Conservation (phyloP, 2,113 vertebrate species). For the Chascanopsetta lugubris region DNA sequence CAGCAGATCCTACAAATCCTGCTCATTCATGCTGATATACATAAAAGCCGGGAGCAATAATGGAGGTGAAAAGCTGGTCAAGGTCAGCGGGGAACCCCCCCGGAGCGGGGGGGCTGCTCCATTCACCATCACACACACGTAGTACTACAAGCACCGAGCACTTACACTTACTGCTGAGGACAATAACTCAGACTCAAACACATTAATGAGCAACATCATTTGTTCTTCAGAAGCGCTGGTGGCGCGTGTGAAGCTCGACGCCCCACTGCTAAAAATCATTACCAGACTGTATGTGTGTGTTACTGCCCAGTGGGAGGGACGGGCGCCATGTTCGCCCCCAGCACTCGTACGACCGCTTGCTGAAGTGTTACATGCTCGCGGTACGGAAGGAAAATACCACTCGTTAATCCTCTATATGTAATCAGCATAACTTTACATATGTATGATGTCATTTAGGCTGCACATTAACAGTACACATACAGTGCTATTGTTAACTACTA, state of each 20-base stretch:
- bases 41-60: constrained; percentile 44
- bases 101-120: neutral
- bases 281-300: constrained; percentile 44
- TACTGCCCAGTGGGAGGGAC: constrained; percentile 48
- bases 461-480: too few relatives aligned
- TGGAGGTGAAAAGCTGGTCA: constrained; percentile 57
- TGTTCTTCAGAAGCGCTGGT: constrained; percentile 24
- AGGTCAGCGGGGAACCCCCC: constrained; percentile 36
- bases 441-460: neutral
- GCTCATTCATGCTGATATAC: constrained; percentile 31
- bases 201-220: constrained; percentile 41
- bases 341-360: constrained; percentile 9
- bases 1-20: constrained; percentile 13
- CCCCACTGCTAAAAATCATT: constrained; percentile 64
- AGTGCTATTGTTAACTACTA: too few relatives aligned
- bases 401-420: neutral
- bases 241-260: constrained; percentile 44
- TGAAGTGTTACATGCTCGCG: constrained; percentile 22
- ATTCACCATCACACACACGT: neutral
- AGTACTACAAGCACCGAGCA: neutral
- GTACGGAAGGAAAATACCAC: constrained; percentile 12
- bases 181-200: constrained; percentile 1
- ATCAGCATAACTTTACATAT: neutral
- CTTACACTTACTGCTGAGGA: neutral
- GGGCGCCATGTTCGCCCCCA: constrained; percentile 30